Evolutionary conservation across 37 sponge, comb jelly and placozoan genomes (phyloP).

Genomic region (Geodia barretti): DNA sequence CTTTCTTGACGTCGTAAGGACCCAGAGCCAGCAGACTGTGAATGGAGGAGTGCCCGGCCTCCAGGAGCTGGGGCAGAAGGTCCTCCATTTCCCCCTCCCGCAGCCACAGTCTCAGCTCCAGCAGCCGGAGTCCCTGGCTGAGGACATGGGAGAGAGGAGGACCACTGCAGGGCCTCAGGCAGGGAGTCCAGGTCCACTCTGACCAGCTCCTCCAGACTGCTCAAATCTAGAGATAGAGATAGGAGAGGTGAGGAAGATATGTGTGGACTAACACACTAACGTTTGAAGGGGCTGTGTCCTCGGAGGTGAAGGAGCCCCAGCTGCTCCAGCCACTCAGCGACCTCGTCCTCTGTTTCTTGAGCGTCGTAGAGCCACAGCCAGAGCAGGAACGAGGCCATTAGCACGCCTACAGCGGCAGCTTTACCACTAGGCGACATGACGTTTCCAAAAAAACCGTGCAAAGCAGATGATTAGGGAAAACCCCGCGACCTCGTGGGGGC

Average conservation of each 20-base stretch:
- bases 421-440: background rate
- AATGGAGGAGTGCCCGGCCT: background rate
- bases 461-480: too few species aligned
- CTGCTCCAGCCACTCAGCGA: background rate
- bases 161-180: background rate
- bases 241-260: background rate
- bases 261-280: background rate
- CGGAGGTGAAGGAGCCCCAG: background rate
- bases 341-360: conserved; percentile 10
- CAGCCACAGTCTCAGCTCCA: background rate
- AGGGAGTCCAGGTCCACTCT: background rate
- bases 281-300: background rate
- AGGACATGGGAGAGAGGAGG: background rate
- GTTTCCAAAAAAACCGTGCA: too few species aligned
- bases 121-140: background rate
- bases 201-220: background rate
- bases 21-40: background rate
- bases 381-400: background rate
- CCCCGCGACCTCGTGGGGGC: background rate
- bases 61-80: background rate
- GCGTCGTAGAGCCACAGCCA: conserved; percentile 26
- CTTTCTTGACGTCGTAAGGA: too few species aligned
- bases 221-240: background rate
- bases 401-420: conserved; percentile 1
- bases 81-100: background rate